Conservation (phyloP, 2,888 invertebrate species). For the Epinotia brunnichana region DNA sequence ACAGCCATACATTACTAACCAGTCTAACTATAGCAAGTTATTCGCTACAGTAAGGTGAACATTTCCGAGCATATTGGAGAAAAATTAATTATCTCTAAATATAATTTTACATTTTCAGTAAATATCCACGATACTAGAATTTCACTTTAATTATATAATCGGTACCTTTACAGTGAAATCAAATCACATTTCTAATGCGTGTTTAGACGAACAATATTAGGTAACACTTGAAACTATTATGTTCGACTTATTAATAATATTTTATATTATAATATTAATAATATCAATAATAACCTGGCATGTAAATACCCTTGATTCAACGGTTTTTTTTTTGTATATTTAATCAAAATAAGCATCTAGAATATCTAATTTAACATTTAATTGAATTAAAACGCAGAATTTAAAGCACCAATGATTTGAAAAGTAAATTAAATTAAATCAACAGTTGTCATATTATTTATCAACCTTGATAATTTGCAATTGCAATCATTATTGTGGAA, state of each 20-base stretch:
- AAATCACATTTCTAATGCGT: slow-evolving; percentile 27
- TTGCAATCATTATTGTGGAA: slow-evolving; percentile 48
- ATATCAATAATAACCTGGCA: background rate
- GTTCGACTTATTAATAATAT: background rate
- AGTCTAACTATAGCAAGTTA: too few species aligned
- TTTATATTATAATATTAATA: too few species aligned
- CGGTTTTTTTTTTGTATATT: background rate
- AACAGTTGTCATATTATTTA: slow-evolving; percentile 10
- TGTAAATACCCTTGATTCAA: slow-evolving; percentile 7
- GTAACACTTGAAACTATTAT: background rate
- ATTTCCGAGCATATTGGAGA: too few species aligned
- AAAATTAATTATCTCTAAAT: background rate
- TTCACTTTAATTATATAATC: background rate
- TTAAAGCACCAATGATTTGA: slow-evolving; percentile 45
- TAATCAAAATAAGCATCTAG: slow-evolving; percentile 8
- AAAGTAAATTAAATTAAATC: slow-evolving; percentile 27
- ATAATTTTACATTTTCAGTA: slow-evolving; percentile 1
- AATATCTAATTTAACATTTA: slow-evolving; percentile 13
- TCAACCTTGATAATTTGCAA: background rate
- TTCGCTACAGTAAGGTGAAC: too few species aligned
- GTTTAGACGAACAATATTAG: slow-evolving; percentile 2
- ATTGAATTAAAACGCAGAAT: slow-evolving; percentile 36
- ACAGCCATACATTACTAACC: too few species aligned
- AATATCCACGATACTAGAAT: slow-evolving; percentile 18
- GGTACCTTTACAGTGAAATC: slow-evolving; percentile 13